Percentiles rank a stretch among this genome's conserved stretches.
Evolutionary conservation across 2,113 vertebrate species (phyloP).

Genomic region (Sprattus sprattus): DNA sequence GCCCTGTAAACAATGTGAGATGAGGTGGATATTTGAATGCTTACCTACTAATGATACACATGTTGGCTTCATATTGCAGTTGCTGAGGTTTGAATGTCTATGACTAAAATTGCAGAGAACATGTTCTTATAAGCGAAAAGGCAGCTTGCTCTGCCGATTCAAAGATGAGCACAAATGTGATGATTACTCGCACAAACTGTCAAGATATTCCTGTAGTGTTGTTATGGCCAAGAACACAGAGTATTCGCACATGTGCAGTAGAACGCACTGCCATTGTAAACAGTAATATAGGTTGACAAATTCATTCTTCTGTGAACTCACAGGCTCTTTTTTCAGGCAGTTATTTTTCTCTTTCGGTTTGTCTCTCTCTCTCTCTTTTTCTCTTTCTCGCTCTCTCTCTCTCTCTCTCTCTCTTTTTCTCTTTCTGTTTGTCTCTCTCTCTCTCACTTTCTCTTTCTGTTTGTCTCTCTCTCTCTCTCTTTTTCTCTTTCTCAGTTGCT

Average conservation of each 20-base stretch:
- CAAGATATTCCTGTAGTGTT: not conserved
- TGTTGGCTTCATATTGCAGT: no score
- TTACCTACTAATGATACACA: not conserved
- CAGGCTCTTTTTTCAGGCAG: not conserved
- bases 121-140: not conserved
- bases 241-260: not conserved
- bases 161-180: not conserved
- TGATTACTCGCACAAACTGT: not conserved
- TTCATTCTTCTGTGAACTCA: not conserved
- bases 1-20: not conserved
- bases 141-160: not conserved
- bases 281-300: not conserved
- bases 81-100: not conserved
- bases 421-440: not conserved
- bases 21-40: not conserved
- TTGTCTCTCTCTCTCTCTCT: not conserved
- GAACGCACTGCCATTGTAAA: not conserved
- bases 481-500: not conserved
- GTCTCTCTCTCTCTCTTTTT: not conserved
- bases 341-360: not conserved
- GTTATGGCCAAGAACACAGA: not conserved
- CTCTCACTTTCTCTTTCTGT: not conserved
- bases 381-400: not conserved
- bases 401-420: slow-evolving; percentile 41
- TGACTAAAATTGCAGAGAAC: not conserved